phyloP scores from a whole-genome alignment of 2,797 vertebrate species.

The Crocidura indochinensis region DNA sequence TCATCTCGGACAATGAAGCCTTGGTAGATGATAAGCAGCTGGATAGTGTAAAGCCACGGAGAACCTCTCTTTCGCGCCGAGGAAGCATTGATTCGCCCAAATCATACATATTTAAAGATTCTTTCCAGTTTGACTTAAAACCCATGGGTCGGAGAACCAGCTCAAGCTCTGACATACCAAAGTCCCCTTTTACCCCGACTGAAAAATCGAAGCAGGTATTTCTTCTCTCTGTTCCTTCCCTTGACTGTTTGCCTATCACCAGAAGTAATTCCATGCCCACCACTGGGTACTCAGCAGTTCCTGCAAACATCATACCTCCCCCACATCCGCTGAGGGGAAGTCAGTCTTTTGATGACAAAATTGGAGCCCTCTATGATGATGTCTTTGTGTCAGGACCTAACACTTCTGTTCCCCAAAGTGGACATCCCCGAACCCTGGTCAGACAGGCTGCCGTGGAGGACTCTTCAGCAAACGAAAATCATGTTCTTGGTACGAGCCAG shows the following conservation, averaged over 20 bases:
- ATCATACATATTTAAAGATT: slow-evolving; percentile 99
- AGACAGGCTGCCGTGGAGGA: slow-evolving; percentile 97
- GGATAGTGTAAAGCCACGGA: slow-evolving; percentile 99
- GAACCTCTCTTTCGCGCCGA: slow-evolving; percentile 98
- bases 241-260: slow-evolving; percentile 99
- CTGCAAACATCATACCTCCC: slow-evolving; percentile 93
- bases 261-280: slow-evolving; percentile 99
- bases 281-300: slow-evolving; percentile 96
- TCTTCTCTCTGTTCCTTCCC: slow-evolving; percentile 97
- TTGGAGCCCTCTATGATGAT: slow-evolving; percentile 95
- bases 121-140: slow-evolving; percentile 99
- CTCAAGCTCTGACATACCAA: slow-evolving; percentile 99
- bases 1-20: slow-evolving; percentile 99
- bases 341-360: slow-evolving; percentile 99
- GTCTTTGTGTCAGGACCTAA: slow-evolving; percentile 96
- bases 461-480: slow-evolving; percentile 94
- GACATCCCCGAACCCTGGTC: slow-evolving; percentile 96
- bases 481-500: slow-evolving; percentile 91
- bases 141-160: slow-evolving; percentile 97
- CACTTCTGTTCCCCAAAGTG: slow-evolving; percentile 92
- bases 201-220: slow-evolving; percentile 99
- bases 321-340: slow-evolving; percentile 95
- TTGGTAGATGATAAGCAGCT: slow-evolving; percentile 98
- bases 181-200: slow-evolving; percentile 98
- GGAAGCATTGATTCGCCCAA: slow-evolving; percentile 99